Base-by-base conservation (phyloP, 2,797 vertebrate genomes). In the Steatocranus sp. region DNA sequence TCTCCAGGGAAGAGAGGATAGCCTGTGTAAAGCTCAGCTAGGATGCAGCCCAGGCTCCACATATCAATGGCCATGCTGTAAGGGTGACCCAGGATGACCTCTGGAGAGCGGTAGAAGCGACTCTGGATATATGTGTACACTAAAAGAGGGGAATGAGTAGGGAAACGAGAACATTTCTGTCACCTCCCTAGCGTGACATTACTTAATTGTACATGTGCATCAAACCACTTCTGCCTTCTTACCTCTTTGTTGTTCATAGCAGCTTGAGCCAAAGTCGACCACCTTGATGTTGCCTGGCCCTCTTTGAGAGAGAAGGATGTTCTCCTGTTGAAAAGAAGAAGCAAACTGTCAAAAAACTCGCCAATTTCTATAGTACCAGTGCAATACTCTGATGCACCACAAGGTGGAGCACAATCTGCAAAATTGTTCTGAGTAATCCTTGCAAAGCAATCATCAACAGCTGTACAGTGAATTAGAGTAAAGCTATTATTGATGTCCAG, bases 21-120 rank as follows among this genome's bases (percentile, higher is more conserved):
- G 63, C 98, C 98, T 0, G 96, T 98, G 95, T 97, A 96, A 50
- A 99, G 95, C 90, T 99, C 98, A 1, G 97, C 97, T 83, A 97
- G 94, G 92, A 99, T 98, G 91, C 98, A 99, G 81, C 98, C 98
- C 88, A 99, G 93, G 76, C 98, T 99, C 98, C 98, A 99, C 98
- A 99, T 98, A 86, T 99, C 98, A 7, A 99, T 98, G 88, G 98
- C 97, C 96, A 97, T 97, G 91, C 97, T 96, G 85, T 99, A 99
- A 17, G 97, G 95, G 61, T 97, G 97, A 36, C 98, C 98, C 90
- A 99, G 96, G 87, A 99, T 98, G 89, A 99, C 97, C 91, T 99
- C 98, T 1, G 98, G 98, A 1, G 98, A 98, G 82, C 97, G 97
- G 88, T 99, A 99, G 95, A 99, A 99, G 6, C 97, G 96, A 86